Evolutionary conservation across 64 coral and sea anemone species (phyloP).

Genomic region (Pocillopora verrucosa): DNA sequence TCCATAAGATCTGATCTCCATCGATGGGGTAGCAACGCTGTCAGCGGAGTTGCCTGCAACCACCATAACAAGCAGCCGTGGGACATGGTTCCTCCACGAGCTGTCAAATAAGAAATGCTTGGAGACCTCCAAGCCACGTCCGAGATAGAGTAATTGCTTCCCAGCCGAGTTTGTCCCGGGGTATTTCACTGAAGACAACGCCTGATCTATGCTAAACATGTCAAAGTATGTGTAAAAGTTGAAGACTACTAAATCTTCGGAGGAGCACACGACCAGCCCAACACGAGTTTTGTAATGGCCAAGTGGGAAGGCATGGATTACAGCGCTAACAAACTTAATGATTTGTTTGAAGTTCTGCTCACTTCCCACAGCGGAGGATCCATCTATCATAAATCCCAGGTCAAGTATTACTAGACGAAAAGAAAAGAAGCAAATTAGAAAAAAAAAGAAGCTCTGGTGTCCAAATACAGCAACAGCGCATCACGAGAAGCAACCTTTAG

Average conservation of each 20-base stretch:
- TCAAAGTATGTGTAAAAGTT: conserved; percentile 93
- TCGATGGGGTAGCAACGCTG: conserved; percentile 74
- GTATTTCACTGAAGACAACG: conserved; percentile 67
- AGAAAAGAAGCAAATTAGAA: background rate
- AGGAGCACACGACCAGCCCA: conserved; percentile 67
- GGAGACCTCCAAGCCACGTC: conserved; percentile 72
- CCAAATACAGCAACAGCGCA: too few relatives aligned
- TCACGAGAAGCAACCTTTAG: too few relatives aligned
- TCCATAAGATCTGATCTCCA: conserved; percentile 46
- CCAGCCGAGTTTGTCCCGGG: conserved; percentile 78
- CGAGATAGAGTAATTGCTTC: conserved; percentile 61
- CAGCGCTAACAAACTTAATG: conserved; percentile 77
- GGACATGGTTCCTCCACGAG: conserved; percentile 57
- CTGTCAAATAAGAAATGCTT: conserved; percentile 59
- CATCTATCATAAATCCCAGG: conserved; percentile 83
- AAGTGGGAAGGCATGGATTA: conserved; percentile 68
- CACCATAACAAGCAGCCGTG: conserved; percentile 56
- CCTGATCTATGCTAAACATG: conserved; percentile 77
- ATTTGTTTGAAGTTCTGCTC: conserved; percentile 89
- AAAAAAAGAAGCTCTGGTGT: too few relatives aligned
- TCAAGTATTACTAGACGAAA: conserved; percentile 58
- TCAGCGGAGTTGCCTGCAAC: conserved; percentile 79
- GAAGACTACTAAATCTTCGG: conserved; percentile 87
- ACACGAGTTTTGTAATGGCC: conserved; percentile 51
- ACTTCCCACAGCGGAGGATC: conserved; percentile 63